These are phyloP conservation scores for Gryon sp. DNA, from an alignment of 1,140 invertebrate genomes.

Conservation along the genomic window DNA sequence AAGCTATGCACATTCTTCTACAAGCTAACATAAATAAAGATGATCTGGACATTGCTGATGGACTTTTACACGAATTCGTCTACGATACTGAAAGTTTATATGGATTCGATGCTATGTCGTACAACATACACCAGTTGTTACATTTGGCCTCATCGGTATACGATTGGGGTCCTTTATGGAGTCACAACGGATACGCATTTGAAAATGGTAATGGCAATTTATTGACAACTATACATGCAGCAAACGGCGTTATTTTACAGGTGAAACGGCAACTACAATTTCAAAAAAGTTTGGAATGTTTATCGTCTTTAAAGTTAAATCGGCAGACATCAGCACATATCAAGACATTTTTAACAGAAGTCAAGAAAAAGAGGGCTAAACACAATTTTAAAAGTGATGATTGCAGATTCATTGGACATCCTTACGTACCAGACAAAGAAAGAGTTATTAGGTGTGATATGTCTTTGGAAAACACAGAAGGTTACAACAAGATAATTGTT, in stretches of 20 bases:
- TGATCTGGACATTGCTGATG: conserved; percentile 11
- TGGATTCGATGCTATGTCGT: conserved; percentile 16
- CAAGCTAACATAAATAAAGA: conserved; percentile 2
- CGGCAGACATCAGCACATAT: not conserved
- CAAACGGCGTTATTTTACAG: conserved; percentile 18
- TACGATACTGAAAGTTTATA: conserved; percentile 20
- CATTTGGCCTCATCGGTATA: conserved; percentile 17
- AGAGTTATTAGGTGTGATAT: conserved; percentile 13
- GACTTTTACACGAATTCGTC: conserved; percentile 37
- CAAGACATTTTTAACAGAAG: not conserved
- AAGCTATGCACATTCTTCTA: conserved; percentile 30
- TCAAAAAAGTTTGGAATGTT: conserved; percentile 5
- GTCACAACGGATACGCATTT: conserved; percentile 14
- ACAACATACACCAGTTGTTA: conserved; percentile 25
- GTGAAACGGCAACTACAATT: conserved; percentile 12
- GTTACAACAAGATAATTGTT: conserved; percentile 22
- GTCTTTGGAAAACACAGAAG: conserved; percentile 12
- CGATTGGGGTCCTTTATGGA: conserved; percentile 33
- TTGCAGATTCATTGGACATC: conserved; percentile 6
- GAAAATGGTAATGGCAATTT: conserved; percentile 26
- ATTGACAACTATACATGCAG: conserved; percentile 29
- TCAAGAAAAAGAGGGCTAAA: conserved; percentile 10
- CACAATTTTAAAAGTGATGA: conserved; percentile 1
- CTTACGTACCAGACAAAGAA: conserved; percentile 14
- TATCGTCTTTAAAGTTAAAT: no score